phyloP scores from a whole-genome alignment of 1,140 invertebrate species.

The Latrodectus geometricus region DNA sequence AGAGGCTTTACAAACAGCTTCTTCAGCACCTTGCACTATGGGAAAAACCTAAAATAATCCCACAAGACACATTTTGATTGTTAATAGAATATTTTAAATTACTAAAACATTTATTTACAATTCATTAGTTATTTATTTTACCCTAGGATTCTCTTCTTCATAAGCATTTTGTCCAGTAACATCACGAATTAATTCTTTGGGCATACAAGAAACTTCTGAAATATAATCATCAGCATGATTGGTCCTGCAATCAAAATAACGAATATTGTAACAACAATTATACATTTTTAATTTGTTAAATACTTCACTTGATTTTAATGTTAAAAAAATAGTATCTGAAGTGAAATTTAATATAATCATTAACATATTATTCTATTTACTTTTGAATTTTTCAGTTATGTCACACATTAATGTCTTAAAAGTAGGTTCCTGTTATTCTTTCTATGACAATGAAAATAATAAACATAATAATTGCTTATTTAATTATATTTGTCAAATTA shows the following conservation, averaged over 20 bases:
- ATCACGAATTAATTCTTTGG: constrained; percentile 71
- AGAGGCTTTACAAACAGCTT: constrained; percentile 72
- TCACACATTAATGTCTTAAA: too few species aligned
- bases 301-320: too few species aligned
- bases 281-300: too few species aligned
- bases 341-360: too few species aligned
- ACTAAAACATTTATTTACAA: not conserved
- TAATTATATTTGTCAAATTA: too few species aligned
- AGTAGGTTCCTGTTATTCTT: too few species aligned
- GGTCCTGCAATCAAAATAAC: constrained; percentile 32
- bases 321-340: too few species aligned
- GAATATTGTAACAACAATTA: not conserved
- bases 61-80: not conserved
- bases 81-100: not conserved
- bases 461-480: too few species aligned
- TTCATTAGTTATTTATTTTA: constrained; percentile 42
- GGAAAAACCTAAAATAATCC: constrained; percentile 69
- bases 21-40: constrained; percentile 71
- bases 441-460: too few species aligned
- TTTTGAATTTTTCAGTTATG: too few species aligned
- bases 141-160: constrained; percentile 71
- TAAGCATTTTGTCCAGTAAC: constrained; percentile 73
- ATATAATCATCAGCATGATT: constrained; percentile 68
- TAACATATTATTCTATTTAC: too few species aligned
- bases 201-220: constrained; percentile 70